phyloP scores from a whole-genome alignment of 2,888 invertebrate genomes.

The Sminthurinus aureus region DNA sequence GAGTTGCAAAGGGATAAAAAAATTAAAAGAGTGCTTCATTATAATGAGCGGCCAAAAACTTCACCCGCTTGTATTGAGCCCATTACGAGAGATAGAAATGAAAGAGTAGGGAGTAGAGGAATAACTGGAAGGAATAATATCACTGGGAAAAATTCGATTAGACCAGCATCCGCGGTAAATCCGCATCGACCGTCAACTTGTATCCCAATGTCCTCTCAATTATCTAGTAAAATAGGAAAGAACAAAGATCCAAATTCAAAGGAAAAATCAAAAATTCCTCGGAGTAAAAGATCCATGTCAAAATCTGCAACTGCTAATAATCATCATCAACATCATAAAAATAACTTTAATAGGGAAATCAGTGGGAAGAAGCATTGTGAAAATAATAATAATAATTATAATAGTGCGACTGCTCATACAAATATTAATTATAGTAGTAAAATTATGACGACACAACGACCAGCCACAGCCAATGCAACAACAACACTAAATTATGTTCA shows the following conservation, averaged over 20 bases:
- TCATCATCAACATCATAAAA: background rate
- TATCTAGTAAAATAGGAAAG: background rate
- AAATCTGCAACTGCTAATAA: background rate
- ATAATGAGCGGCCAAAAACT: constrained; percentile 20
- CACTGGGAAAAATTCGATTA: background rate
- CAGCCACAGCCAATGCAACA: constrained; percentile 22
- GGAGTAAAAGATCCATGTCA: constrained; percentile 12
- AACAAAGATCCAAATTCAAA: background rate
- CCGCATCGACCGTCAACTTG: constrained; percentile 4
- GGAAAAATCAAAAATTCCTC: background rate
- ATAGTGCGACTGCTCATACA: background rate
- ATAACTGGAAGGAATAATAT: too few relatives aligned
- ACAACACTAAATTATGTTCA: background rate
- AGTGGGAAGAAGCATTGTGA: too few relatives aligned
- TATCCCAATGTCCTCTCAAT: background rate
- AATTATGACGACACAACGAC: constrained; percentile 4
- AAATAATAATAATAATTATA: background rate
- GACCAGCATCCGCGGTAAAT: background rate
- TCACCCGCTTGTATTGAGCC: constrained; percentile 19
- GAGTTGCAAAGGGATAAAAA: constrained; percentile 23
- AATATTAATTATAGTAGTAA: background rate
- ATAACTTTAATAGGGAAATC: background rate
- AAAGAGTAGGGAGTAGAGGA: background rate
- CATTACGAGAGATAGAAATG: background rate
- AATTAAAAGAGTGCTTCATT: background rate